phyloP scores from a whole-genome alignment of 2,797 vertebrate genomes.

The Hypotaenidia okinawae region DNA sequence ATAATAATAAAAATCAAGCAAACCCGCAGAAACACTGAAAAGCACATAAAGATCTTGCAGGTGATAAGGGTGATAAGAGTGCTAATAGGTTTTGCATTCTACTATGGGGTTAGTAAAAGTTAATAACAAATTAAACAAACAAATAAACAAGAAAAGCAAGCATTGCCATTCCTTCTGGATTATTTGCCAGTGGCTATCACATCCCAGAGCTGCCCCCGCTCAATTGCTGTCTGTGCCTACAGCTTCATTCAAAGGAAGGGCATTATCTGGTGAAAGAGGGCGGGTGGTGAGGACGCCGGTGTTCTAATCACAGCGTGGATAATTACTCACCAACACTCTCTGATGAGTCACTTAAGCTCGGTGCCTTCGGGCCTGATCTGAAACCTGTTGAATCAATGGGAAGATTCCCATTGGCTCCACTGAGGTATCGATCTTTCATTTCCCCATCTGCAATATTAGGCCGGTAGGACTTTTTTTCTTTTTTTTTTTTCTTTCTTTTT shows the following conservation, averaged over 20 bases:
- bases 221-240: background rate
- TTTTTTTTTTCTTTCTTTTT: background rate
- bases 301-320: constrained; percentile 43
- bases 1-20: background rate
- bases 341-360: constrained; percentile 47
- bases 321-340: constrained; percentile 62
- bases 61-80: background rate
- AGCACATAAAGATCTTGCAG: background rate
- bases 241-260: background rate
- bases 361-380: constrained; percentile 59
- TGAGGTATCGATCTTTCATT: constrained; percentile 25
- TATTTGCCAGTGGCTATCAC: background rate
- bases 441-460: background rate
- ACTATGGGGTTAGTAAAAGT: background rate
- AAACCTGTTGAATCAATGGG: constrained; percentile 41
- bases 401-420: constrained; percentile 22
- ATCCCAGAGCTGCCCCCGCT: background rate
- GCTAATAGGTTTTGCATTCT: background rate
- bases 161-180: background rate
- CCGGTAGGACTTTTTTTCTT: background rate
- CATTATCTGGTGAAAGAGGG: background rate
- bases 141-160: background rate
- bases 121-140: background rate
- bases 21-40: background rate
- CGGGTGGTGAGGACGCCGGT: rapidly evolving